Evolutionary conservation across 2,888 invertebrate genomes (phyloP), one percentile per base, ranked within the genome.

Genomic region (Norana najaformis): DNA sequence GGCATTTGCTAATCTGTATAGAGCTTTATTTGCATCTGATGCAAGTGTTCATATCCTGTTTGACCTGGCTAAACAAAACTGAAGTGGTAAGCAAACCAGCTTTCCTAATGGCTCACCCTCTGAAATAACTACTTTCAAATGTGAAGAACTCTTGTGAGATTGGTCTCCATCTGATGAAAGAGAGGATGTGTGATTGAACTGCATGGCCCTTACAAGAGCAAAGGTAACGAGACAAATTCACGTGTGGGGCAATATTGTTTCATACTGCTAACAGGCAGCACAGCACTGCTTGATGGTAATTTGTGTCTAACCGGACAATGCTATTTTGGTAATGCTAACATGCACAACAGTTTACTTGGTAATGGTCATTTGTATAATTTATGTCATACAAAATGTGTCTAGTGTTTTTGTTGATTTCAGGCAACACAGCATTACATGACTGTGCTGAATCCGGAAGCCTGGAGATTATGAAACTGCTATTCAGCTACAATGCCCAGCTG

Each of bases 391-490:
- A 37, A 37, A 23, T 2, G n/a, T 85, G 6, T 37, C 1, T n/a
- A 23, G 37, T 85, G 35, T 39, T 34, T 90, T 35, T 38, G 90
- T 36, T 83, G 88, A 38, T 89, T 1, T 88, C 93, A 95, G 95
- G 96, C 41, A 99, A 99, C 95, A 99, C 99, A 18, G 99, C 99
- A n/a, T 95, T 99, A 69, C 99, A 99, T 95, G 99, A 99, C 94
- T 98, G 98, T 94, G 98, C 98, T 0, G 99, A 99, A 95, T 98
- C 98, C 90, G 99, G 99, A 13, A 98, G 97, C 83, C 95, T 98
- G 92, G 97, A 97, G 93, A 98, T 99, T 94, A 96, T 98, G 93
- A 97, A 98, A 95, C 96, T 98, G 95, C 96, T 99, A 91, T 95
- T 99, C 69, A 96, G 97, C 85, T 96, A 97, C 94, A 98, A 97